phyloP scores from a whole-genome alignment of 2,113 vertebrate genomes.

The Charadrius vociferus region DNA sequence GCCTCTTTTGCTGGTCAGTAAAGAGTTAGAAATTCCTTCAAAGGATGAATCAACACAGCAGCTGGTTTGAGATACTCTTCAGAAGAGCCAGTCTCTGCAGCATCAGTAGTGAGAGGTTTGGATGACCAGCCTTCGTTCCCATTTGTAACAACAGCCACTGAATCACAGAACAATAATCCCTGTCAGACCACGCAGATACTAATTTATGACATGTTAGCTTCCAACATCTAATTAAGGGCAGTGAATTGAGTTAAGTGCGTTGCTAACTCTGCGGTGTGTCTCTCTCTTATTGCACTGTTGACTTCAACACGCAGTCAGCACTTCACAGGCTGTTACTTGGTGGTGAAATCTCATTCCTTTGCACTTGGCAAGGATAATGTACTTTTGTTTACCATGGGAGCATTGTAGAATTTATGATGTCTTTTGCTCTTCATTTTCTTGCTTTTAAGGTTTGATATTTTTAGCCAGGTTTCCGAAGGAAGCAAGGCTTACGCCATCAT shows the following conservation, averaged over 20 bases:
- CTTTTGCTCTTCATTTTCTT: slow-evolving; percentile 11
- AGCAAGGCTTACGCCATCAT: background rate
- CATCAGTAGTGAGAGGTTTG: background rate
- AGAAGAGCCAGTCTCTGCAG: background rate
- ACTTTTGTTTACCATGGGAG: background rate
- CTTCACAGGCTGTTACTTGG: background rate
- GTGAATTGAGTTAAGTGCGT: background rate
- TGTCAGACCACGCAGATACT: background rate
- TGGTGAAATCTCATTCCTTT: background rate
- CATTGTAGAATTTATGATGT: slow-evolving; percentile 9
- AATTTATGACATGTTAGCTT: background rate
- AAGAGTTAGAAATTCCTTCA: background rate
- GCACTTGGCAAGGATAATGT: background rate
- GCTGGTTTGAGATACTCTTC: background rate
- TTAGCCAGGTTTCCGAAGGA: background rate
- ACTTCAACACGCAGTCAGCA: background rate
- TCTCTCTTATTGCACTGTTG: background rate
- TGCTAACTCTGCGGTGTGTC: background rate
- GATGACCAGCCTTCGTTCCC: background rate
- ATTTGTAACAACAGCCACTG: background rate
- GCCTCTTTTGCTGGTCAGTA: background rate
- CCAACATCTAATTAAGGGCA: background rate
- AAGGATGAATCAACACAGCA: background rate
- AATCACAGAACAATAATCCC: background rate
- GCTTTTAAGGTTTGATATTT: slow-evolving; percentile 32